Evolutionary conservation across 92 coral and sea anemone species (phyloP), one percentile per base, ranked within the genome.

Genomic region (Scolanthus callimorphus): DNA sequence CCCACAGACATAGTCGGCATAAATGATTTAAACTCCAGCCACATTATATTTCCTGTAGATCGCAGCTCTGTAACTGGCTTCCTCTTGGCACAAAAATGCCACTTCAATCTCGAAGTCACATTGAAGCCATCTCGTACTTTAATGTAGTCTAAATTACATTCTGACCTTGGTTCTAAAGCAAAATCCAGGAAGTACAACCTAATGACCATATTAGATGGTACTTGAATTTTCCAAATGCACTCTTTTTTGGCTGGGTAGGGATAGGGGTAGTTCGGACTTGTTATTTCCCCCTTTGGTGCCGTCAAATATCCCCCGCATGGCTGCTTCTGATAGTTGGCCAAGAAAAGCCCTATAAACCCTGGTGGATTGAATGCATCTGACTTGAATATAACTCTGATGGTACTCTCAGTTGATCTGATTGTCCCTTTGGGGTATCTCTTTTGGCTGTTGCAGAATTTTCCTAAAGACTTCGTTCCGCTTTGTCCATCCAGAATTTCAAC

Each of bases 101-200:
- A 85, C 47, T 82, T 61, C 31, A 65, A 59, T 15, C 62, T 78
- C 1, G 74, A 41, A 19, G 71, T 62, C 19, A 45, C 50, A 51
- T 86, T 86, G 17, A 73, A 65, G 30, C 95, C 95, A 68, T 86
- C 95, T n/a, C 51, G 25, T 12, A 75, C 79, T 56, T 57, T 82
- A 3, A 86, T 48, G 61, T 56, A 86, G 59, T 86, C 85, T 17
- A 77, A 52, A 55, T 68, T 70, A 26, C 95, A 86, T 27, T 67
- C 70, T 10, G 80, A 82, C 17, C 69, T 39, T 11, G 65, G 64
- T 50, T 71, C 80, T 53, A 86, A 57, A 47, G 67, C 38, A 29
- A 86, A 82, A 46, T 71, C 52, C 1, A 59, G 29, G 34, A 86
- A 72, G 38, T 43, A 60, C 11, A 86, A 60, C 45, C 69, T 62